These are phyloP conservation scores for Strix uralensis DNA, from an alignment of 2,113 vertebrate genomes.

Conservation along the genomic window DNA sequence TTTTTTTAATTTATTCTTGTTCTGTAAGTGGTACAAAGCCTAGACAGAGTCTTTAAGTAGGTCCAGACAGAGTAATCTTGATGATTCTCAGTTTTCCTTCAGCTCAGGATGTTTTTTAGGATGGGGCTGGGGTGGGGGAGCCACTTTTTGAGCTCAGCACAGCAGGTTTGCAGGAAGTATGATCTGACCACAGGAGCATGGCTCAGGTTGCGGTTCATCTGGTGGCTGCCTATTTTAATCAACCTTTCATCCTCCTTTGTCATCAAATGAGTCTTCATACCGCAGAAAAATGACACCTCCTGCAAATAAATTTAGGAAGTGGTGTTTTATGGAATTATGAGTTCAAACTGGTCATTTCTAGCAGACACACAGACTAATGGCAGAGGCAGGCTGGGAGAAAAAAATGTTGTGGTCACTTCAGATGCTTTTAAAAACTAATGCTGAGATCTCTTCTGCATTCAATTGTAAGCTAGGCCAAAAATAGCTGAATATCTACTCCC, in stretches of 20 bases:
- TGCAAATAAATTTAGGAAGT: neutral
- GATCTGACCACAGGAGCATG: accelerated
- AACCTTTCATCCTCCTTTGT: neutral
- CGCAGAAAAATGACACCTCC: neutral
- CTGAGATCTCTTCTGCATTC: neutral
- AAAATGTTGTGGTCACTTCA: neutral
- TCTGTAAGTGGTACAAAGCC: neutral
- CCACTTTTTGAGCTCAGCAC: neutral
- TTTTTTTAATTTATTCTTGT: neutral
- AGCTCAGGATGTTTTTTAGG: neutral
- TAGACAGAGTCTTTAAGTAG: neutral
- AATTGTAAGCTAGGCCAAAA: neutral
- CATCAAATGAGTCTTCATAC: neutral
- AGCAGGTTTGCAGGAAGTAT: neutral
- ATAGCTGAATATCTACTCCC: neutral
- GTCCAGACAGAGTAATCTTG: neutral
- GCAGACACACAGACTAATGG: neutral
- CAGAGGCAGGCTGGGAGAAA: neutral
- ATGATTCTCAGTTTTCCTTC: neutral
- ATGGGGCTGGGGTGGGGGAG: neutral
- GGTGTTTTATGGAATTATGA: neutral
- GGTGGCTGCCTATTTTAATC: neutral
- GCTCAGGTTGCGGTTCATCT: neutral
- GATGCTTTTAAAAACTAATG: neutral
- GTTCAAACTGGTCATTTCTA: neutral